Percentiles rank a stretch among this genome's conserved stretches.
Evolutionary conservation across 2,888 invertebrate species (phyloP).

Genomic region (Standfussiana lucernea): DNA sequence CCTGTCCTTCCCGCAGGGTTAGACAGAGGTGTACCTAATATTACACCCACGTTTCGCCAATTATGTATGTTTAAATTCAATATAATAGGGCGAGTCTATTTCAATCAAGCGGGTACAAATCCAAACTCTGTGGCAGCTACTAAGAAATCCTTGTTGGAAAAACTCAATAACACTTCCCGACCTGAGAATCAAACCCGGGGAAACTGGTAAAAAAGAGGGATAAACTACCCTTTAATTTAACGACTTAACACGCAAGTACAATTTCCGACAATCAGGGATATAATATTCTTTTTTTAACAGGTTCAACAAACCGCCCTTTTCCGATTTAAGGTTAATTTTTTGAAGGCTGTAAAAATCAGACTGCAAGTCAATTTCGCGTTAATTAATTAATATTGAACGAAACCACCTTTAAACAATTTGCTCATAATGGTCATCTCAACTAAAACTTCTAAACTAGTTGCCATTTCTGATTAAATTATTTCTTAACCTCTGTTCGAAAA

Average conservation of each 20-base stretch:
- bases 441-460: slow-evolving; percentile 5
- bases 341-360: not conserved
- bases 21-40: not conserved
- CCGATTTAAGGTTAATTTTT: not conserved
- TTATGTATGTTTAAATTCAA: not conserved
- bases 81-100: not conserved
- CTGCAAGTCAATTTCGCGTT: not conserved
- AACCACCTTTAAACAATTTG: not conserved
- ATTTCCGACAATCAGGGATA: not conserved
- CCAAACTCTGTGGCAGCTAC: not conserved
- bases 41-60: not conserved
- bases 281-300: not conserved
- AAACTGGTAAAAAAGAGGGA: not conserved
- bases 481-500: slow-evolving; percentile 22
- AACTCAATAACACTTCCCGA: not conserved
- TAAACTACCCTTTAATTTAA: not conserved
- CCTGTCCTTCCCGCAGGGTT: not conserved
- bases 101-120: not conserved
- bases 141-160: not conserved
- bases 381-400: not conserved
- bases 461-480: slow-evolving; percentile 7
- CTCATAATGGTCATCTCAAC: not conserved
- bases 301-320: no score
- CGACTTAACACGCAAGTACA: not conserved
- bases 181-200: not conserved